Conservation (phyloP, 2,888 invertebrate genomes). For the Sphaeridia pumilis region DNA sequence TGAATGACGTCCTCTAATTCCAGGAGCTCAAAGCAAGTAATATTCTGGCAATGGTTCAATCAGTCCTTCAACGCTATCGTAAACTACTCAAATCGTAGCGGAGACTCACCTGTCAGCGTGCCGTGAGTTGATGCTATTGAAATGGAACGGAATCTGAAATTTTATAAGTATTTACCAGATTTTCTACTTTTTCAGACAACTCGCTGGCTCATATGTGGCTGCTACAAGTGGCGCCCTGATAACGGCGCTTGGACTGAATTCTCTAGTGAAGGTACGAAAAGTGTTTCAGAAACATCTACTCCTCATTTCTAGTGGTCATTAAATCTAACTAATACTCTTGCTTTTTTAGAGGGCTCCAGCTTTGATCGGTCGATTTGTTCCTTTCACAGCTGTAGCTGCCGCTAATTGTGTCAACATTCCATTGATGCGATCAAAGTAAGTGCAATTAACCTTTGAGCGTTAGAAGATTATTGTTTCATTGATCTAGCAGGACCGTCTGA, state of each 20-base stretch:
- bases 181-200: conserved; percentile 45
- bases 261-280: conserved; percentile 54
- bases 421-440: conserved; percentile 85
- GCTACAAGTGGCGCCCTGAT: conserved; percentile 85
- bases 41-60: conserved; percentile 96
- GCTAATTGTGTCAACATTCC: conserved; percentile 99
- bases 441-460: no score
- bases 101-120: conserved; percentile 56
- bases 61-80: conserved; percentile 99
- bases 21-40: conserved; percentile 70
- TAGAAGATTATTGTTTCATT: no score
- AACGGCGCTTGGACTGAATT: conserved; percentile 81
- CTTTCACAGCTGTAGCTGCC: conserved; percentile 87
- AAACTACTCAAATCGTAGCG: conserved; percentile 93
- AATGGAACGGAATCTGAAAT: neutral
- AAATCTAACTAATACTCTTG: no score
- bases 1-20: conserved; percentile 16
- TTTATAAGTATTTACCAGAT: neutral
- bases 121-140: conserved; percentile 40
- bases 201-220: conserved; percentile 69
- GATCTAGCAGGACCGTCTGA: no score
- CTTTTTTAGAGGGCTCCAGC: conserved; percentile 54
- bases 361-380: conserved; percentile 75
- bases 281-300: no score
- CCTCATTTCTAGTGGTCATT: no score